phyloP scores from a whole-genome alignment of 2,888 invertebrate species.

The Ceriagrion tenellum region DNA sequence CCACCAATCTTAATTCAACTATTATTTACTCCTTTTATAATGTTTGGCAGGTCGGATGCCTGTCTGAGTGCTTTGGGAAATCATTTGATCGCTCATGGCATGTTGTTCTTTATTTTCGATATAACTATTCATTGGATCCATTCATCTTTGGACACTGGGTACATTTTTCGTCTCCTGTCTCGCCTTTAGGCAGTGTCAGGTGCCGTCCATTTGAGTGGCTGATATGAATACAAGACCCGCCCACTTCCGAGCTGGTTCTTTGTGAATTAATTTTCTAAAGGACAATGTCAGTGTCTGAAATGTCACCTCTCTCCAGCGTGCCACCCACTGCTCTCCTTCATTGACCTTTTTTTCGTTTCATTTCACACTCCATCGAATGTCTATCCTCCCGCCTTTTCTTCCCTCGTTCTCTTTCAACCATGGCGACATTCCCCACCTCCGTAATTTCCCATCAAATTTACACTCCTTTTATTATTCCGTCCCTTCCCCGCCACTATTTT shows the following conservation, averaged over 20 bases:
- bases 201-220: not conserved
- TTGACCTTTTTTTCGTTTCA: slow-evolving; percentile 52
- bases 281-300: slow-evolving; percentile 2
- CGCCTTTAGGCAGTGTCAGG: not conserved
- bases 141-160: too few relatives aligned
- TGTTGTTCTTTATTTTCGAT: too few relatives aligned
- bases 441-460: slow-evolving; percentile 52
- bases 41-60: too few relatives aligned
- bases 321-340: not conserved
- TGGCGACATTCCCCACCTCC: not conserved
- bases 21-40: too few relatives aligned
- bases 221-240: too few relatives aligned
- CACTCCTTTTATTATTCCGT: slow-evolving; percentile 24
- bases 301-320: not conserved
- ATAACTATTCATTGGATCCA: too few relatives aligned
- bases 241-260: not conserved
- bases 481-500: not conserved
- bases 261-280: not conserved
- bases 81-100: too few relatives aligned
- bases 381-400: not conserved
- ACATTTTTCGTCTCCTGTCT: too few relatives aligned
- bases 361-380: not conserved
- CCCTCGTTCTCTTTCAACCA: not conserved
- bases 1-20: too few relatives aligned
- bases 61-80: too few relatives aligned